A percentile compares a stretch with the other conserved stretches of the same genome.
Conservation (phyloP, 2,113 vertebrate species). For the Syngnathus typhle region DNA sequence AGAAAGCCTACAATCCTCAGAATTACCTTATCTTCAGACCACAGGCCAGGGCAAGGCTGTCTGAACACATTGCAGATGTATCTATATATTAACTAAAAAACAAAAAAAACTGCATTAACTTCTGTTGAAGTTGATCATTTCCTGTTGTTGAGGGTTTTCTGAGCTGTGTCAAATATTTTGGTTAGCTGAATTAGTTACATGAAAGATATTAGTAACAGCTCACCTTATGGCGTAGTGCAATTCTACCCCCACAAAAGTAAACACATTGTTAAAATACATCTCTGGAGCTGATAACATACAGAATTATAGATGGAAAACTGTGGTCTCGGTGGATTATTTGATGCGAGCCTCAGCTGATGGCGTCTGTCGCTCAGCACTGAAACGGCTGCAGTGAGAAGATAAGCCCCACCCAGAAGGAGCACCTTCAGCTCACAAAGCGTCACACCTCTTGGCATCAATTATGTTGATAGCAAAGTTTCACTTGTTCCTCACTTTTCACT, state of each 20-base stretch:
- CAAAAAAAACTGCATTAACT: not conserved
- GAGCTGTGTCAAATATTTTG: not conserved
- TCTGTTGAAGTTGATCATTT: not conserved
- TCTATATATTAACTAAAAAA: not conserved
- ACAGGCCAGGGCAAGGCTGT: not conserved
- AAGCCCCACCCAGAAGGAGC: constrained; percentile 57
- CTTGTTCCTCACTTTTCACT: not conserved
- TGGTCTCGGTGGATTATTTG: constrained; percentile 19
- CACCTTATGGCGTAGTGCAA: not conserved
- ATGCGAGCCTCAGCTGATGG: constrained; percentile 29
- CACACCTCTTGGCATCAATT: not conserved
- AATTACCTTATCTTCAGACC: constrained; percentile 40
- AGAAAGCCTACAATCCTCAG: constrained; percentile 38
- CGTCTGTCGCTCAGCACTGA: constrained; percentile 23
- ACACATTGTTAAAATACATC: not conserved
- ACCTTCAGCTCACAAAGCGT: constrained; percentile 8
- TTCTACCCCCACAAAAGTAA: not conserved
- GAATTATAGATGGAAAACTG: not conserved
- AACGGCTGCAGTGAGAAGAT: constrained; percentile 57
- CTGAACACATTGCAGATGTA: not conserved
- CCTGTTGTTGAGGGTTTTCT: not conserved
- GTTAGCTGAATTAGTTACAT: not conserved
- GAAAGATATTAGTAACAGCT: not conserved
- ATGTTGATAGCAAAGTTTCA: not conserved
- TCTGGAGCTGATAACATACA: too few species aligned